These are phyloP conservation scores for Microcebus lehilahytsara DNA, from an alignment of 2,113 vertebrate species.

Conservation along the genomic window DNA sequence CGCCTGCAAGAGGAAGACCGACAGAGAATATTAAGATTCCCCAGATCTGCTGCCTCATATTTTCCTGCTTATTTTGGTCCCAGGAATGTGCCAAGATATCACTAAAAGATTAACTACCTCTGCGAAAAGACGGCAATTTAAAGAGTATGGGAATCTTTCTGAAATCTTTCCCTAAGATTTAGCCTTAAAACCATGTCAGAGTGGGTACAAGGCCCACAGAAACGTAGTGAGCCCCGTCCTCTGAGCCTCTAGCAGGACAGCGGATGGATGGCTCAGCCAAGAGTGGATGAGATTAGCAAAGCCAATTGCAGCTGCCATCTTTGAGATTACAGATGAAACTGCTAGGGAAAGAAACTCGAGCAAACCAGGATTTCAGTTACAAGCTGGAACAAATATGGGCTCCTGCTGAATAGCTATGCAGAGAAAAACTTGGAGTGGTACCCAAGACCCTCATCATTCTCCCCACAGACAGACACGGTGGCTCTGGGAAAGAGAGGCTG, in stretches of 20 bases:
- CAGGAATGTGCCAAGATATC: not conserved
- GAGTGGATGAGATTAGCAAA: not conserved
- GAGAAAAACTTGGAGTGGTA: not conserved
- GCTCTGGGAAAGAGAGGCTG: not conserved
- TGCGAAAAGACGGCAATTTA: not conserved
- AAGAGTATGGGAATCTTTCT: not conserved
- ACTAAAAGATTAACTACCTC: slow-evolving; percentile 1
- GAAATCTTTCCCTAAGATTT: slow-evolving; percentile 10
- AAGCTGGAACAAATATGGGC: slow-evolving; percentile 45
- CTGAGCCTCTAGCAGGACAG: not conserved
- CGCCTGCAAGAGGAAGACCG: not conserved
- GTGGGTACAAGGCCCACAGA: not conserved
- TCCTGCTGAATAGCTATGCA: not conserved
- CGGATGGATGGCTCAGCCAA: not conserved
- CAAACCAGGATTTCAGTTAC: slow-evolving; percentile 47
- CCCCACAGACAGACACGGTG: not conserved
- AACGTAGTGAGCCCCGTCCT: not conserved
- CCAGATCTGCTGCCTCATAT: not conserved
- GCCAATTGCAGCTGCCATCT: not conserved
- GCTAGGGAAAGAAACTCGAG: slow-evolving; percentile 34
- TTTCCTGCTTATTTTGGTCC: not conserved
- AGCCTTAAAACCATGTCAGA: not conserved
- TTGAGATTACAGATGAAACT: slow-evolving; percentile 18
- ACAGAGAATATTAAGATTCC: not conserved
- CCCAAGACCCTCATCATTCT: slow-evolving; percentile 4